A percentile compares a stretch with the other conserved stretches of the same genome.
phyloP scores from a whole-genome alignment of 2,888 invertebrate species.

The Pollenia angustigena region DNA sequence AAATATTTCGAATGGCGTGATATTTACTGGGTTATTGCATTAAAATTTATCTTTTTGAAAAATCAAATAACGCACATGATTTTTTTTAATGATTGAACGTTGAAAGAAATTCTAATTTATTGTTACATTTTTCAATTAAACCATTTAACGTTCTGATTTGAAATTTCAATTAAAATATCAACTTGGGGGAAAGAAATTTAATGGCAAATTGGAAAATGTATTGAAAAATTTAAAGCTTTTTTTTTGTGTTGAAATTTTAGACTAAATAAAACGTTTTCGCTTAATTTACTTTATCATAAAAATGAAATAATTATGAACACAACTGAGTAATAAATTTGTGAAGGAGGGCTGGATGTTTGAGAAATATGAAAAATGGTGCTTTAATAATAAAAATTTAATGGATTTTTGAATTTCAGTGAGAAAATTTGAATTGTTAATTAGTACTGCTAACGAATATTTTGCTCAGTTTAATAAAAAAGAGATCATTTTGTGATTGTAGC shows the following conservation, averaged over 20 bases:
- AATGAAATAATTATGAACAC: neutral
- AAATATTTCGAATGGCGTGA: neutral
- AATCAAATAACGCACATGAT: neutral
- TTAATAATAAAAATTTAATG: too few relatives aligned
- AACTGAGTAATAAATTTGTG: neutral
- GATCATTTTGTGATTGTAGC: too few relatives aligned
- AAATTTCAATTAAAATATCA: slow-evolving; percentile 29
- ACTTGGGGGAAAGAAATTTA: neutral
- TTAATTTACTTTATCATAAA: slow-evolving; percentile 14
- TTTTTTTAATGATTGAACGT: slow-evolving; percentile 2
- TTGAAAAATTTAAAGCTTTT: neutral
- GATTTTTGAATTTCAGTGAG: too few relatives aligned
- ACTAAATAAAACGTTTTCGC: neutral
- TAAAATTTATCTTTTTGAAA: neutral
- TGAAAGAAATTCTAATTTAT: slow-evolving; percentile 32
- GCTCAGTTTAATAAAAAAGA: too few relatives aligned
- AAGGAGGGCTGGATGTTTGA: neutral
- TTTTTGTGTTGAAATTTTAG: neutral
- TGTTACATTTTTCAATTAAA: slow-evolving; percentile 32
- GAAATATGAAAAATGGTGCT: neutral
- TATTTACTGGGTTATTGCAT: neutral
- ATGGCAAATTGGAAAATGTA: neutral
- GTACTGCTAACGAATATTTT: too few relatives aligned
- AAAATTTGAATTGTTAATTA: too few relatives aligned
- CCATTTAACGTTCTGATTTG: neutral